Conservation (phyloP, 2,888 invertebrate species). For the Drosophila anomelani region DNA sequence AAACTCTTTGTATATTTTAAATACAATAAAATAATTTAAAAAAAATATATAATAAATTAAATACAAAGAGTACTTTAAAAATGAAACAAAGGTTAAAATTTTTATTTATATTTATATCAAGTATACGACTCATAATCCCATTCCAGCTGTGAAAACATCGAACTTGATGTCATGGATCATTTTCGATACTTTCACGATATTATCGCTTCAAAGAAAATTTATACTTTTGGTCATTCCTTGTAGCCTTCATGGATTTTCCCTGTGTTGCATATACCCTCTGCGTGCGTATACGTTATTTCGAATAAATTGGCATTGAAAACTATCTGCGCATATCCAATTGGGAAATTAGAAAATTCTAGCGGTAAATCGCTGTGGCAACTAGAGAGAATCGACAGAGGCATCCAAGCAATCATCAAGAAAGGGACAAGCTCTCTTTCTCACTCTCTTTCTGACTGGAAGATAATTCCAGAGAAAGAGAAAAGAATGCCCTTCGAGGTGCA, state of each 20-base stretch:
- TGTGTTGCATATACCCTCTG: no score
- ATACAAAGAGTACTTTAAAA: background rate
- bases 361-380: conserved; percentile 39
- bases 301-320: conserved; percentile 59
- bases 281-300: conserved; percentile 14
- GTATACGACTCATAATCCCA: no score
- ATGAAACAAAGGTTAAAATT: no score
- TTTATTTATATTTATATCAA: no score
- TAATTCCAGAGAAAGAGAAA: conserved; percentile 22
- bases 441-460: conserved; percentile 14
- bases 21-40: background rate
- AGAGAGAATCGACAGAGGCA: conserved; percentile 22
- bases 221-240: background rate
- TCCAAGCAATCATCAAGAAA: conserved; percentile 8
- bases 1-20: background rate
- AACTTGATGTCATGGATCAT: no score
- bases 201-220: background rate
- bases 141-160: no score
- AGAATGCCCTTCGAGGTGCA: conserved; percentile 30
- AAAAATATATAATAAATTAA: no score
- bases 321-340: conserved; percentile 64
- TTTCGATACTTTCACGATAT: no score
- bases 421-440: background rate
- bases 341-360: conserved; percentile 56
- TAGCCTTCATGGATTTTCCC: background rate